phyloP scores from a whole-genome alignment of 2,888 invertebrate species.

The Agrochola macilenta region DNA sequence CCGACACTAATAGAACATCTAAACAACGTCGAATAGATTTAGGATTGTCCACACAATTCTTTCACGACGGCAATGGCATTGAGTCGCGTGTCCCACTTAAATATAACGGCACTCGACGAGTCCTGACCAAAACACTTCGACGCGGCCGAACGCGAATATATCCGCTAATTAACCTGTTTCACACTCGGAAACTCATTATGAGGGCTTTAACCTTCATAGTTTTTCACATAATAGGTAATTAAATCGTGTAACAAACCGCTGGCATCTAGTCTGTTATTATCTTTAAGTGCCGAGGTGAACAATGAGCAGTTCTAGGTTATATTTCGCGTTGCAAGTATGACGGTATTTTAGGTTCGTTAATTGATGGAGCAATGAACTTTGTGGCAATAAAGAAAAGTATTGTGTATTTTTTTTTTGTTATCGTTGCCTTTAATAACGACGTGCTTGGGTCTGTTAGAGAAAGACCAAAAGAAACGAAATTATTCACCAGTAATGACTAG shows the following conservation, averaged over 20 bases:
- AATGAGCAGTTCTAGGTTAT: constrained; percentile 62
- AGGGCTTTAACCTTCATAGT: constrained; percentile 77
- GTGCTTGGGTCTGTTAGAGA: background rate
- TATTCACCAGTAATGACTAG: background rate
- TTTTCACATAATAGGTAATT: constrained; percentile 69
- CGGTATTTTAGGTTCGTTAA: constrained; percentile 49
- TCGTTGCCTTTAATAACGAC: background rate
- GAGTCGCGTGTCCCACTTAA: constrained; percentile 78
- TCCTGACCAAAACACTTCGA: constrained; percentile 80
- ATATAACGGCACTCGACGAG: constrained; percentile 77
- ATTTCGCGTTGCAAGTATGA: constrained; percentile 30
- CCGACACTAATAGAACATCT: constrained; percentile 25
- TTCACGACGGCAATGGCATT: constrained; percentile 68
- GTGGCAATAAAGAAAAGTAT: background rate
- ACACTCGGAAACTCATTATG: constrained; percentile 73
- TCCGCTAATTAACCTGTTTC: constrained; percentile 82
- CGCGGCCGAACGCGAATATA: constrained; percentile 72
- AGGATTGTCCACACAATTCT: constrained; percentile 67
- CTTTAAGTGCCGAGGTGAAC: constrained; percentile 56
- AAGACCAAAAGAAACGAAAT: background rate
- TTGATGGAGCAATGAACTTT: constrained; percentile 47
- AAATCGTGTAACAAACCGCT: constrained; percentile 61
- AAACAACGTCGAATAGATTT: constrained; percentile 48
- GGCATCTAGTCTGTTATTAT: constrained; percentile 59
- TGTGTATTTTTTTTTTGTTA: background rate